Base-by-base conservation (phyloP, 2,888 invertebrate species). In the Adelphocoris suturalis region DNA sequence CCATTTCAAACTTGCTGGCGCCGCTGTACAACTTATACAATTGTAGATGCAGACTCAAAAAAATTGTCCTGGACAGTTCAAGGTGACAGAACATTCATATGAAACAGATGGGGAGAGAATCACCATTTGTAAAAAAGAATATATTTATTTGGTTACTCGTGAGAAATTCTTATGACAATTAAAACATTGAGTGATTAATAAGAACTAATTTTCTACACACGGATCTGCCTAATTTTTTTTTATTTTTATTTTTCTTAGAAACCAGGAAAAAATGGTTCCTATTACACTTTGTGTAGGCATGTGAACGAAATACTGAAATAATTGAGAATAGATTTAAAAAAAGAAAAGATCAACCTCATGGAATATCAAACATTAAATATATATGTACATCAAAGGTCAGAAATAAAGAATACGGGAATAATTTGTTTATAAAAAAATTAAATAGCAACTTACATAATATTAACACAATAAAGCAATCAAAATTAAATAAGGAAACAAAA, bases 401-500 rank as follows among this genome's bases (percentile, higher is more conserved):
- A 52, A 16, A 52, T 14, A 3, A 68, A 23, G 23, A 68, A n/a
- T 19, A 11, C 23, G 27, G 68, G 68, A 27, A 68, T 46, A 46
- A 46, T 78, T 46, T n/a, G 37, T 37, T 37, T 46, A 78, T 37
- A 78, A 78, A 78, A 47, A 78, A 78, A 78, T 78, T 68, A 68
- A 68, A 68, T 68, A 68, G 37, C 46, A 37, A 78, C 78, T 78
- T 78, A 78, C 75, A 76, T n/a, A 78, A 78, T 78, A 46, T 37
- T 78, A 46, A 46, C 37, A 46, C 37, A 47, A 78, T 46, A 75
- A 75, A 37, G 23, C 16, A 78, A 78, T 46, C 13, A 46, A 78
- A 78, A 55, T 37, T 68, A 86, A 86, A 86, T 27, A 75, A 76
- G 55, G 86, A 37, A 86, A 86, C 47, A 19, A 75, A 86, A 85